These are phyloP conservation scores for Terebella lapidaria DNA, from an alignment of 2,888 invertebrate genomes.

Conservation along the genomic window DNA sequence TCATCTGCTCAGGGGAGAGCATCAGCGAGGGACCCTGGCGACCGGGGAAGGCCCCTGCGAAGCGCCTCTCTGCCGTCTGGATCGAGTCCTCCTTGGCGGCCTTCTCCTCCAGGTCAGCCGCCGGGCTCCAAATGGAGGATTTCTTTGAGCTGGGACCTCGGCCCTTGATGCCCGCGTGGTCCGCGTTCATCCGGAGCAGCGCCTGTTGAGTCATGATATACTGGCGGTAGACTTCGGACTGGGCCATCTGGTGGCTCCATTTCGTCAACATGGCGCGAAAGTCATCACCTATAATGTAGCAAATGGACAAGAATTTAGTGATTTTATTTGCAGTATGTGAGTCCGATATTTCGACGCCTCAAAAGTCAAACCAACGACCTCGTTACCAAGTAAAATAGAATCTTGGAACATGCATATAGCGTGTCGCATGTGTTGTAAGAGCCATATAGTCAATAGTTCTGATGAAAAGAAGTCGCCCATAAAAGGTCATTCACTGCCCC, in stretches of 20 bases:
- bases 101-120: slow-evolving; percentile 14
- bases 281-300: not conserved
- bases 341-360: too few species aligned
- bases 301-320: not conserved
- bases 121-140: slow-evolving; percentile 18
- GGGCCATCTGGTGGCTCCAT: not conserved
- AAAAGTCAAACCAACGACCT: too few species aligned
- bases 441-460: too few species aligned
- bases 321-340: too few species aligned
- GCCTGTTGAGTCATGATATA: not conserved
- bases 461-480: too few species aligned
- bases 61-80: not conserved
- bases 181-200: not conserved
- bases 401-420: too few species aligned
- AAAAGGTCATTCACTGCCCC: too few species aligned
- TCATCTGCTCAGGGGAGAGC: not conserved
- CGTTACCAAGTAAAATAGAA: too few species aligned
- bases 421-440: too few species aligned
- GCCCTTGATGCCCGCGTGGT: not conserved
- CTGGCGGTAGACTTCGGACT: not conserved
- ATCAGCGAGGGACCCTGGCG: not conserved
- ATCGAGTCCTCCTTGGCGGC: not conserved
- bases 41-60: not conserved
- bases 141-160: not conserved
- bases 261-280: not conserved